Base-by-base conservation (phyloP, 1,140 invertebrate species). In the Bombus difficillimus region DNA sequence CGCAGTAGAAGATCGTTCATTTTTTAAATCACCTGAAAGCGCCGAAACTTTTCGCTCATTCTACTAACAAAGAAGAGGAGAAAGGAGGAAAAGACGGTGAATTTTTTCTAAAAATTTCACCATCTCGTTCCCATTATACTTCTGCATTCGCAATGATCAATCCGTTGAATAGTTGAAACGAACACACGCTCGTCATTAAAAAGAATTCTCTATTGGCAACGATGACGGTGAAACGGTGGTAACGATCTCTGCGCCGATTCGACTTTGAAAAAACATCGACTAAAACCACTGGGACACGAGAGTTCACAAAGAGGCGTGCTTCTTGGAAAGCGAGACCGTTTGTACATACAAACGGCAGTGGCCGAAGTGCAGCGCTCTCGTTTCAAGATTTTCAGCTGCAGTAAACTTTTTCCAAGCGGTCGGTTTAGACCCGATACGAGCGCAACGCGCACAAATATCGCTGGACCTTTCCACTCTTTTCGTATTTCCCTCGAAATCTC, bases 381-480 rank as follows among this genome's bases (percentile, higher is more conserved):
- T 83, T 83, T 76, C 81, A 76, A 83, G 81, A 83, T 76, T 76
- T 39, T 76, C 59, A 66, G 41, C 25, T 28, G 72, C 41, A 59
- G 81, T n/a, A 53, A 83, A 83, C 72, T 83, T 76, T 83, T 81
- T 43, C 72, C 59, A 28, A 28, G 34, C 39, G 53, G 57, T 5
- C 28, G 18, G 34, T 37, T 72, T 5, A 4, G 28, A 39, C 18
- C 25, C 71, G 57, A 82, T 82, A 59, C 25, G 47, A 53, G 18
- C 18, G 47, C 15, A 22, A 10, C 71, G 2, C 81, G 81, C 41
- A 73, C 81, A 76, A 83, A 76, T 83, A 83, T 83, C 41, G 59
- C 47, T 62, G 37, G 72, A 53, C 25, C 72, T 39, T 41, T 37
- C 41, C 57, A 22, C 47, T 53, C 47, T 53, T 53, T 53, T 22